Percentiles rank a stretch among this genome's conserved stretches.
These are phyloP conservation scores for Exaiptasia diaphana DNA, from an alignment of 64 coral and sea anemone species.

Conservation along the genomic window DNA sequence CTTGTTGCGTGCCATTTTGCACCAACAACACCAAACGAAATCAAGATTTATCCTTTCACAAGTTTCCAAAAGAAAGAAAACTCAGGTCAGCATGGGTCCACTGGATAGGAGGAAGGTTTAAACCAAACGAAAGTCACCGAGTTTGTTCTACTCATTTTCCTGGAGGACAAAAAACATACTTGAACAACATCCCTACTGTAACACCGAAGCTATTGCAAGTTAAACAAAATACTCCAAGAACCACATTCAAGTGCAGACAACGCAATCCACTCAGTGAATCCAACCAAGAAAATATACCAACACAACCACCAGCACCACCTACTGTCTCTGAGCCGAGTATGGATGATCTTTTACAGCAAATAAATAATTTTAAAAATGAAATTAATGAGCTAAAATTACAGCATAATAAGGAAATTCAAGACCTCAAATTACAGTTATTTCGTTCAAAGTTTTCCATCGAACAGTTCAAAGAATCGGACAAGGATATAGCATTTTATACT, in stretches of 20 bases:
- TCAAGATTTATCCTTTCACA: constrained; percentile 54
- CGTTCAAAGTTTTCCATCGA: constrained; percentile 22
- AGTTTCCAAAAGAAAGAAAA: constrained; percentile 60
- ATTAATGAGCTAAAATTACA: constrained; percentile 10
- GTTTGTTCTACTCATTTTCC: constrained; percentile 60
- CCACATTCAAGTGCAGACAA: background rate
- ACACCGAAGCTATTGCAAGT: background rate
- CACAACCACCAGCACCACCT: too few species aligned
- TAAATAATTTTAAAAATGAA: background rate
- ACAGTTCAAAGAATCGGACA: constrained; percentile 37
- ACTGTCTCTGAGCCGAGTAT: background rate
- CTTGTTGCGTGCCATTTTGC: constrained; percentile 49
- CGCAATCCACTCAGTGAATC: too few species aligned
- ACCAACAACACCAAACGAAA: constrained; percentile 45
- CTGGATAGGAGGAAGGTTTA: constrained; percentile 32
- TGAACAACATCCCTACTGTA: background rate
- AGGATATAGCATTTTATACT: constrained; percentile 43
- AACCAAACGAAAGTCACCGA: constrained; percentile 34
- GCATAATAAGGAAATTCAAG: background rate
- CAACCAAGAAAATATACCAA: too few species aligned
- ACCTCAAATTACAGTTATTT: background rate
- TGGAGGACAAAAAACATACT: background rate
- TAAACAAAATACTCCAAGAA: background rate
- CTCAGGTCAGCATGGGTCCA: constrained; percentile 23
- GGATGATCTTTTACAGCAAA: background rate